Evolutionary conservation across 2,797 vertebrate species (phyloP), one percentile per base, ranked within the genome.

Genomic region (Tangara arthus): DNA sequence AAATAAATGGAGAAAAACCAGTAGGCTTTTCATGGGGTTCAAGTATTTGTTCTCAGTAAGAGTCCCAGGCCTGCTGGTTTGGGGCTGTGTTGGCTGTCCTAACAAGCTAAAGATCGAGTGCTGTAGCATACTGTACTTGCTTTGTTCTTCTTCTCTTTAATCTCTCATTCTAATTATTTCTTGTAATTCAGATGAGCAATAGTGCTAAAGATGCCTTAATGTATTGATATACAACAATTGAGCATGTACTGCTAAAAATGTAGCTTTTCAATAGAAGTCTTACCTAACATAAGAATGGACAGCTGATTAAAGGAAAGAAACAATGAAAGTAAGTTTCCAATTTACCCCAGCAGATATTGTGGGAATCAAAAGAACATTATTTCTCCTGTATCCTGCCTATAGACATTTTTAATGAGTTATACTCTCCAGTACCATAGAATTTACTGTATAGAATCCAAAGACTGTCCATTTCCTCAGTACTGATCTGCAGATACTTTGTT

Each of bases 71-170:
- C 70, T 71, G 28, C 50, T 87, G 79, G 35, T 90, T 56, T 35
- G 17, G 79, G 70, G 78, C 83, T 86, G 12, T 37, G 55, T 63
- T 77, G 65, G 24, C 75, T 80, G 23, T 68, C 44, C 64, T 96
- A 79, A 94, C 30, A 95, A 73, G 79, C 85, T 83, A 37, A 94
- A 92, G 80, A 60, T 80, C 16, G 13, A 68, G 56, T 87, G 89
- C 78, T 85, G 34, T 57, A 66, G 32, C 59, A 56, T 64, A 53
- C 49, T 71, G 18, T 56, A 53, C 93, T 87, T 82, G 37, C 87
- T 96, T 96, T 96, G 82, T 95, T 95, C 76, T 87, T 71, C 47
- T 86, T 89, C 72, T 87, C 93, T 97, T 96, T 97, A 66, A 97
- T 97, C 91, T 95, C 75, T 44, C 21, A 49, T 34, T 93, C 85